phyloP scores from a whole-genome alignment of 35 echinoderm and acorn worm genomes.

The Strongylocentrotus purpuratus region DNA sequence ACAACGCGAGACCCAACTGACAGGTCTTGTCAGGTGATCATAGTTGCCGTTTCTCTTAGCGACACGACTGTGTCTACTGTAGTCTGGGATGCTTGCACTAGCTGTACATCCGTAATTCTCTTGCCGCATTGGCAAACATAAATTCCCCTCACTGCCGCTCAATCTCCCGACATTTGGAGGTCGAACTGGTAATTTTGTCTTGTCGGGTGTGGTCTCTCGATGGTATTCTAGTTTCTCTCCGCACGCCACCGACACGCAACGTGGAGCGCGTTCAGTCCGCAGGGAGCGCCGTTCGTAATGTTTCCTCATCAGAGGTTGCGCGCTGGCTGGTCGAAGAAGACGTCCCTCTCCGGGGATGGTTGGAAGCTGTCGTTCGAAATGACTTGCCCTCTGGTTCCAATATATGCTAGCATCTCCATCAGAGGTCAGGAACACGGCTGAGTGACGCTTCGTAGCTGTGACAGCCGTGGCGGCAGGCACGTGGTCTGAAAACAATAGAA shows the following conservation, averaged over 20 bases:
- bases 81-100: slow-evolving; percentile 31
- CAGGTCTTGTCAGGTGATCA: slow-evolving; percentile 24
- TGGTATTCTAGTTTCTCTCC: slow-evolving; percentile 21
- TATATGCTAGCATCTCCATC: slow-evolving; percentile 43
- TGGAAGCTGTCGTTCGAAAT: slow-evolving; percentile 28
- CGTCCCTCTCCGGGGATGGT: slow-evolving; percentile 29
- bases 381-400: slow-evolving; percentile 36
- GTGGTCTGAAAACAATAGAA: slow-evolving; percentile 22
- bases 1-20: slow-evolving; percentile 40
- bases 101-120: slow-evolving; percentile 19
- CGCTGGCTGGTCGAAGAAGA: slow-evolving; percentile 40
- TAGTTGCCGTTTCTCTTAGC: slow-evolving; percentile 30
- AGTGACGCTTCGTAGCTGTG: slow-evolving; percentile 27
- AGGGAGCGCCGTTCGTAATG: slow-evolving; percentile 24
- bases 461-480: neutral
- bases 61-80: slow-evolving; percentile 23
- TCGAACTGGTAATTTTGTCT: slow-evolving; percentile 20
- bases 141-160: slow-evolving; percentile 47
- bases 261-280: slow-evolving; percentile 24
- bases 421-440: slow-evolving; percentile 13
- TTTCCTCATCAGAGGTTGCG: slow-evolving; percentile 37
- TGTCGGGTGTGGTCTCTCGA: neutral
- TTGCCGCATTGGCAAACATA: slow-evolving; percentile 35
- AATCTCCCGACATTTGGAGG: slow-evolving; percentile 34
- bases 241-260: slow-evolving; percentile 37